Percentiles rank a stretch among this genome's conserved stretches.
Evolutionary conservation across 2,888 invertebrate species (phyloP).

Genomic region (Capitulum mitella): DNA sequence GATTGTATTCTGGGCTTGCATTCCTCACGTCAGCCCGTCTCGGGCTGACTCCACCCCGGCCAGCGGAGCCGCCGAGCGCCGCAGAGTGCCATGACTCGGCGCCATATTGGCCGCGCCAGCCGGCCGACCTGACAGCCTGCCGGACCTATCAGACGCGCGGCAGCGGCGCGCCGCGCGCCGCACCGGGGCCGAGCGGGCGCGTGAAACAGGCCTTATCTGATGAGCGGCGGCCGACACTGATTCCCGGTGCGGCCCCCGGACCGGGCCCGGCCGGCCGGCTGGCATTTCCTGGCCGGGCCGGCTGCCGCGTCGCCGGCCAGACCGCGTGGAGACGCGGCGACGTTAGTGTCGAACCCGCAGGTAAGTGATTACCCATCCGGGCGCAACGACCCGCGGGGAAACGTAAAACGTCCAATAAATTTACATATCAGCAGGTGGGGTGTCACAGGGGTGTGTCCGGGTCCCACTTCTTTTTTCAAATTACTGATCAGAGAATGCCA

Average conservation of each 20-base stretch:
- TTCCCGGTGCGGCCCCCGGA: background rate
- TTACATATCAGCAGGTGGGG: constrained; percentile 23
- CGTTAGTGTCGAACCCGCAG: background rate
- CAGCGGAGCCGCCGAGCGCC: background rate
- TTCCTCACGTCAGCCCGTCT: background rate
- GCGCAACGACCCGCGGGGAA: background rate
- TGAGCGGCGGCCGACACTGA: background rate
- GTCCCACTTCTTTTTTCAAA: constrained; percentile 8
- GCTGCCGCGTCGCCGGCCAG: background rate
- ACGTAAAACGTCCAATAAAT: constrained; percentile 20
- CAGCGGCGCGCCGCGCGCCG: background rate
- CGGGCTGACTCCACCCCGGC: background rate
- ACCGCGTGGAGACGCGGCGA: constrained; percentile 11
- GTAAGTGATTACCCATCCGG: constrained; percentile 15
- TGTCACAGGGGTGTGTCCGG: background rate
- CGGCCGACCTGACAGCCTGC: background rate
- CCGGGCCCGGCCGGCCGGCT: background rate
- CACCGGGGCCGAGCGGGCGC: background rate
- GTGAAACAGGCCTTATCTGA: background rate
- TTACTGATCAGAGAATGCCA: background rate
- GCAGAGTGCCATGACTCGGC: background rate
- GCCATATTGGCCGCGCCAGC: background rate
- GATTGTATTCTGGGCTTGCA: background rate
- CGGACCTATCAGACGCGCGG: background rate
- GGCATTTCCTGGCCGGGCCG: background rate